Evolutionary conservation across 2,888 invertebrate species (phyloP).

Genomic region (Nemotelus nigrinus): DNA sequence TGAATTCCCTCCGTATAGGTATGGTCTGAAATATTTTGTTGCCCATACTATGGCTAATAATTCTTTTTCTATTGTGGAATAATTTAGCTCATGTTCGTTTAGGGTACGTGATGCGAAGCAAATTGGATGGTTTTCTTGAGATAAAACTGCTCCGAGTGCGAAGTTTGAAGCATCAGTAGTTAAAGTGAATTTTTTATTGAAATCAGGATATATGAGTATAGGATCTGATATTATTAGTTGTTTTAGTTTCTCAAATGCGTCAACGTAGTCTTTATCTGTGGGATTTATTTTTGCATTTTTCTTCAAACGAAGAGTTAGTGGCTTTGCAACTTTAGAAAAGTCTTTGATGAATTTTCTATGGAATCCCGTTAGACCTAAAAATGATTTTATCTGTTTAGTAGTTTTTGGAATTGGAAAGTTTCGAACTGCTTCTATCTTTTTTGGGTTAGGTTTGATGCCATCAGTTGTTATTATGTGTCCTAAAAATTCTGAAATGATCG

Average conservation of each 20-base stretch:
- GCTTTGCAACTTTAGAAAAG: slow-evolving; percentile 32
- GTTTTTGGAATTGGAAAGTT: slow-evolving; percentile 53
- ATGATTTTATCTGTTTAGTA: slow-evolving; percentile 54
- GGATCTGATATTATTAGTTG: no score
- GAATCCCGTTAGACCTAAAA: slow-evolving; percentile 49
- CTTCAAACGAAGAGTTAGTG: background rate
- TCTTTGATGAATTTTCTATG: slow-evolving; percentile 29
- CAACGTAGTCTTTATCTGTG: background rate
- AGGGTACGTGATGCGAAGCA: slow-evolving; percentile 5
- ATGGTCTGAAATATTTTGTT: slow-evolving; percentile 57
- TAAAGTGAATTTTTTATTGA: no score
- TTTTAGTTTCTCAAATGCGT: slow-evolving; percentile 6
- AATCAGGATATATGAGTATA: no score
- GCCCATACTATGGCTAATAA: slow-evolving; percentile 52
- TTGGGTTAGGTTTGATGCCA: slow-evolving; percentile 56
- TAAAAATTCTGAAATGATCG: slow-evolving; percentile 50
- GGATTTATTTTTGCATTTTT: background rate
- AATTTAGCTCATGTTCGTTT: background rate
- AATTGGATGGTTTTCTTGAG: slow-evolving; percentile 52
- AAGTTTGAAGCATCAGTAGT: no score
- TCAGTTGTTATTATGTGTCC: slow-evolving; percentile 57
- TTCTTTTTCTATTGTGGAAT: slow-evolving; percentile 16
- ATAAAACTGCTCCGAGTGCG: slow-evolving; percentile 53
- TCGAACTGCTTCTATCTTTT: slow-evolving; percentile 54
- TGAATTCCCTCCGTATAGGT: slow-evolving; percentile 58